Evolutionary conservation across 2,888 invertebrate genomes (phyloP).

Genomic region (Drosophila merina): DNA sequence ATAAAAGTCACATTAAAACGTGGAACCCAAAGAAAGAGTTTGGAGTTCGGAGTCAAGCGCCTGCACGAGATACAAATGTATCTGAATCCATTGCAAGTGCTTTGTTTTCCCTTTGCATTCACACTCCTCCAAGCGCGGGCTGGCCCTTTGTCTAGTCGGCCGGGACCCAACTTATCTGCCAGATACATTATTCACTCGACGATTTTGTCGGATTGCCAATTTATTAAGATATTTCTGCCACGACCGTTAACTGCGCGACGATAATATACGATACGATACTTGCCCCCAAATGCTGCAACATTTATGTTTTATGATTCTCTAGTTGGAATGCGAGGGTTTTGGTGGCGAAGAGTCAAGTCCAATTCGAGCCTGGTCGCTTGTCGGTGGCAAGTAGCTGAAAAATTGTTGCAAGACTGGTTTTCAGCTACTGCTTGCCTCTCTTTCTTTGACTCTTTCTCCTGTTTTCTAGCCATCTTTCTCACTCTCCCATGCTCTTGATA

Average conservation of each 20-base stretch:
- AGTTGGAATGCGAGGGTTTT: constrained; percentile 64
- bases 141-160: constrained; percentile 50
- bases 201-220: constrained; percentile 51
- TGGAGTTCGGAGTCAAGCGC: constrained; percentile 36
- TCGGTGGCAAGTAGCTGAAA: constrained; percentile 50
- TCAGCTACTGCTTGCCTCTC: constrained; percentile 39
- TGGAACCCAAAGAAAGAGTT: constrained; percentile 28
- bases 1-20: constrained; percentile 79
- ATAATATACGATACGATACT: constrained; percentile 9
- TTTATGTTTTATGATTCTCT: constrained; percentile 49
- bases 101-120: constrained; percentile 35
- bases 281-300: constrained; percentile 16
- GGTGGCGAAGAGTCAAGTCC: constrained; percentile 60
- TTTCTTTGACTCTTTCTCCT: constrained; percentile 11
- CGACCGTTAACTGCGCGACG: constrained; percentile 29
- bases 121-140: neutral
- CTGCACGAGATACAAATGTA: constrained; percentile 47
- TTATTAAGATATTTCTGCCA: constrained; percentile 51
- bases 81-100: constrained; percentile 29
- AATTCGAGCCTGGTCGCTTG: constrained; percentile 60
- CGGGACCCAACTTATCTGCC: constrained; percentile 45
- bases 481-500: constrained; percentile 11
- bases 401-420: constrained; percentile 78
- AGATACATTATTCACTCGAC: constrained; percentile 64
- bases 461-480: constrained; percentile 9